Evolutionary conservation across 2,797 vertebrate species (phyloP), one percentile per base, ranked within the genome.

Genomic region (Ispidina lecontei): DNA sequence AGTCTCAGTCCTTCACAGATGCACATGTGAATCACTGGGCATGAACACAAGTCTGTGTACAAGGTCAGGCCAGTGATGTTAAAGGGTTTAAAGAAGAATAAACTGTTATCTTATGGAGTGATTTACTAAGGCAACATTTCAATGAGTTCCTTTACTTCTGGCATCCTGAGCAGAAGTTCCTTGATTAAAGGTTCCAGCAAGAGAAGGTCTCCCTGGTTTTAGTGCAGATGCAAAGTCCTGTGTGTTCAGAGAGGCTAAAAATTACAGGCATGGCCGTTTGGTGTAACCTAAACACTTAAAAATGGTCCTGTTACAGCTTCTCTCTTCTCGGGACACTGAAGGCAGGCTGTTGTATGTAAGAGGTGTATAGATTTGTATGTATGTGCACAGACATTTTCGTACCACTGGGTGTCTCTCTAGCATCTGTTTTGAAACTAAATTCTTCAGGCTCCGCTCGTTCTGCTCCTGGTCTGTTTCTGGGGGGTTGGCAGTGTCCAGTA

Each of bases 341-440:
- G 58, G 12, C 3, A 9, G 33, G 19, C 3, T 46, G 1, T 44
- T 78, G 54, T 23, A 1, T 17, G 3, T 39, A 39, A 39, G 37
- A 14, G 37, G 37, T 39, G 37, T 39, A 14, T 39, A 39, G 14
- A 39, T 49, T 21, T 43, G 19, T 35, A 33, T 2, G 3, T 8
- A 4, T 23, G 69, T 44, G 35, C 35, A 25, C 23, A n/a, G 8
- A 1, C 49, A 23, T 59, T 43, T 63, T 31, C 33, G 14, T 11
- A 28, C 93, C 97, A 84, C 96, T 96, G 79, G 96, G 91, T 95
- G 97, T 87, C 96, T 79, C 95, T 92, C 73, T 86, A 90, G 68
- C 81, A 62, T 73, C 84, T 91, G 7, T 85, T 96, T 95, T 89
- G 46, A 44, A 68, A 9, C 43, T 46, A 29, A 76, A 63, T 47